Evolutionary conservation across 2,888 invertebrate species (phyloP).

Genomic region (Hesperia comma): DNA sequence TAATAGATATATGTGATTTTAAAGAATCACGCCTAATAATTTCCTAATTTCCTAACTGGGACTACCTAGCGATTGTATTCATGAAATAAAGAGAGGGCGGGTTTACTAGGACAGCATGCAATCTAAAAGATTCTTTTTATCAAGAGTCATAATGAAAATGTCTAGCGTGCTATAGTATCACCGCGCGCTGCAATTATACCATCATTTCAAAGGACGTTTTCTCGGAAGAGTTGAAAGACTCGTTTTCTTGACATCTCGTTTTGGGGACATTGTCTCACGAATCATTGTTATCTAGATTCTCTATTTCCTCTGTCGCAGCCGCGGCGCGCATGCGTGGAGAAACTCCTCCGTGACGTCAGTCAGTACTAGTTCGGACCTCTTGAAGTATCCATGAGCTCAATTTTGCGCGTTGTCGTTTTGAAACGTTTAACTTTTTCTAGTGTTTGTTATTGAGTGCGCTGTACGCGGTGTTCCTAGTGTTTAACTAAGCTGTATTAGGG

Average conservation of each 20-base stretch:
- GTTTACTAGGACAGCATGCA: too few relatives aligned
- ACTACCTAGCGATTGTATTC: too few relatives aligned
- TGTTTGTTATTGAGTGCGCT: background rate
- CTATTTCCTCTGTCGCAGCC: conserved; percentile 47
- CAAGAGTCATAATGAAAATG: too few relatives aligned
- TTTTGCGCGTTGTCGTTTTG: conserved; percentile 17
- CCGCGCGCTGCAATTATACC: background rate
- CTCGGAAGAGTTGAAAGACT: conserved; percentile 33
- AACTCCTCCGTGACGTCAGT: conserved; percentile 74
- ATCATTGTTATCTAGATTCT: conserved; percentile 51
- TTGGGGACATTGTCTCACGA: conserved; percentile 30
- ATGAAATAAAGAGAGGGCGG: too few relatives aligned
- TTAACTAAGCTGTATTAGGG: background rate
- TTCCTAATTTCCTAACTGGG: too few relatives aligned
- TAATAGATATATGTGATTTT: too few relatives aligned
- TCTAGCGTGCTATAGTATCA: too few relatives aligned
- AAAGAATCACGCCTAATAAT: too few relatives aligned
- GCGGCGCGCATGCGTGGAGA: conserved; percentile 66
- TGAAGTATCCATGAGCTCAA: conserved; percentile 41
- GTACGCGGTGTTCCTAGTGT: background rate
- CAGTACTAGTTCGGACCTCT: conserved; percentile 63
- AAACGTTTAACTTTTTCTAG: conserved; percentile 16
- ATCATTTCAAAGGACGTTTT: conserved; percentile 4
- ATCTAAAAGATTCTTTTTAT: too few relatives aligned
- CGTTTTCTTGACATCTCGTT: conserved; percentile 28